These are phyloP conservation scores for Entomyzon cyanotis DNA, from an alignment of 2,113 vertebrate species.

Conservation along the genomic window DNA sequence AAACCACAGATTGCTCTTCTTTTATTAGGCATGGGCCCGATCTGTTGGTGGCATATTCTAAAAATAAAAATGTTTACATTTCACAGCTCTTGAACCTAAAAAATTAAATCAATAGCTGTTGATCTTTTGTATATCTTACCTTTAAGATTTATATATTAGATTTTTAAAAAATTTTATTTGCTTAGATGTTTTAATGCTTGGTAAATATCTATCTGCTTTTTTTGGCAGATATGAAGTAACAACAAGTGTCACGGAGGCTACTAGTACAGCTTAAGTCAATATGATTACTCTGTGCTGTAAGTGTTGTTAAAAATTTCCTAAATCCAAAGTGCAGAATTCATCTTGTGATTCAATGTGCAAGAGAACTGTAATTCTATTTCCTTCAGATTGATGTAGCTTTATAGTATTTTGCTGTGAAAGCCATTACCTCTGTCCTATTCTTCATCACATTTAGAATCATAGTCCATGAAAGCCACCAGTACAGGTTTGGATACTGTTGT, in stretches of 20 bases:
- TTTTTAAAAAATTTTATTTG: not conserved
- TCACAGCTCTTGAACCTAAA: not conserved
- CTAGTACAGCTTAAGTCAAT: not conserved
- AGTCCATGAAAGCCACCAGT: not conserved
- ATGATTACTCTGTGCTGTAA: not conserved
- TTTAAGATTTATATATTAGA: not conserved
- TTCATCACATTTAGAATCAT: not conserved
- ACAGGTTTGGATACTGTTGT: not conserved
- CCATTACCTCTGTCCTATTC: not conserved
- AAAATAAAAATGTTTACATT: not conserved
- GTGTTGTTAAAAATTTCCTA: not conserved
- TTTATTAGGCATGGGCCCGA: not conserved
- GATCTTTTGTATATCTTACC: not conserved
- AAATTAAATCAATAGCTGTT: not conserved
- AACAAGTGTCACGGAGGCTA: not conserved
- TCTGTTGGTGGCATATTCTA: not conserved
- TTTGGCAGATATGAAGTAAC: not conserved
- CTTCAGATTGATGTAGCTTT: not conserved
- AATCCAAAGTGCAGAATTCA: not conserved
- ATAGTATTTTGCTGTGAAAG: not conserved
- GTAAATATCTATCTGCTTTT: not conserved
- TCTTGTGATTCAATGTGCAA: not conserved
- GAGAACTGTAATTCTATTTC: not conserved
- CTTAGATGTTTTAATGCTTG: not conserved
- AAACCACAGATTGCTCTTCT: not conserved